Conservation (phyloP, 2,113 vertebrate genomes). For the Thinocorus orbignyianus region DNA sequence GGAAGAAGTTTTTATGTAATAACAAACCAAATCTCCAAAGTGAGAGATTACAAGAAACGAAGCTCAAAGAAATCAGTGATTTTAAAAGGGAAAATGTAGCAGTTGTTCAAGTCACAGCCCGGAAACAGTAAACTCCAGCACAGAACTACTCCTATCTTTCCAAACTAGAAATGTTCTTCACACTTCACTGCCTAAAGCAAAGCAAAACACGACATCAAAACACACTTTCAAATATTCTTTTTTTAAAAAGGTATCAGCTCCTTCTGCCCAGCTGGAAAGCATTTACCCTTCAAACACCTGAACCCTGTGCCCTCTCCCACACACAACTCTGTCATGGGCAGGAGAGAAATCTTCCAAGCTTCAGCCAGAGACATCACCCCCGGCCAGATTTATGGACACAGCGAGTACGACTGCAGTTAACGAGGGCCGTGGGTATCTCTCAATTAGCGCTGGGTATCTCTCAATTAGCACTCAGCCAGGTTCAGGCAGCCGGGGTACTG, state of each 20-base stretch:
- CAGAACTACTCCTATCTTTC: background rate
- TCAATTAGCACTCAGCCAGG: accelerated
- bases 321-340: accelerated
- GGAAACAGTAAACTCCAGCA: background rate
- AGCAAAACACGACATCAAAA: accelerated
- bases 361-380: accelerated
- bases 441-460: accelerated
- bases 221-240: background rate
- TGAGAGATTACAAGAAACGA: background rate
- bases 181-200: accelerated
- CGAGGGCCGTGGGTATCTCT: accelerated
- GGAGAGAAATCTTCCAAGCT: accelerated
- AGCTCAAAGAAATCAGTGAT: background rate
- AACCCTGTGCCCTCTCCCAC: background rate
- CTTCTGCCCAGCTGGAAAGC: background rate
- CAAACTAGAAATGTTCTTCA: background rate
- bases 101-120: background rate
- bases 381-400: accelerated
- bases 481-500: background rate
- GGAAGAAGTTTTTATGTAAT: background rate
- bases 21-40: background rate
- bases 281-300: background rate
- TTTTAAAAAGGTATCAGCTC: accelerated
- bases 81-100: background rate
- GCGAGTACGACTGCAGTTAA: accelerated